These are phyloP conservation scores for Mesochorus sp. DNA, from an alignment of 2,888 invertebrate species.

Conservation along the genomic window DNA sequence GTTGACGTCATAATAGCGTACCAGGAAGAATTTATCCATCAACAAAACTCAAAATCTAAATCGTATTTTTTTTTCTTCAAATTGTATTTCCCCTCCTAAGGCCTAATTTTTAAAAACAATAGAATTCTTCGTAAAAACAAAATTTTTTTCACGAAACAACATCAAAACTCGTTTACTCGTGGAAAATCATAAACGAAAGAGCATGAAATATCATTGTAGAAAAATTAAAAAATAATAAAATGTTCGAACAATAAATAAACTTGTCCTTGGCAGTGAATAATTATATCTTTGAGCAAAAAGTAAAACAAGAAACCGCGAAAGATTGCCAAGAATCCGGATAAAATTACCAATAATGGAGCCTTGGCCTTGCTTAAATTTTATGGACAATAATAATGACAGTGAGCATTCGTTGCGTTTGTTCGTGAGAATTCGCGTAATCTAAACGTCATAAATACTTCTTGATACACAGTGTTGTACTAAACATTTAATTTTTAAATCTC, in stretches of 20 bases:
- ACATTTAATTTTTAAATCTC: background rate
- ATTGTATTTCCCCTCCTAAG: too few relatives aligned
- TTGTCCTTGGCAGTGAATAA: conserved; percentile 35
- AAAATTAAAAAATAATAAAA: background rate
- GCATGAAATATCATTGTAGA: background rate
- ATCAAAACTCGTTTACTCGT: too few relatives aligned
- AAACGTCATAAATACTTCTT: conserved; percentile 15
- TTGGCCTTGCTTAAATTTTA: conserved; percentile 37
- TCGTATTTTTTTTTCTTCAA: too few relatives aligned
- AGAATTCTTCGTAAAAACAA: too few relatives aligned
- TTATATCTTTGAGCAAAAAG: background rate
- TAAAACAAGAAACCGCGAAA: background rate
- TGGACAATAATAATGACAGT: conserved; percentile 26
- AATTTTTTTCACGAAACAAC: too few relatives aligned
- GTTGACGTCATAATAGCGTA: too few relatives aligned
- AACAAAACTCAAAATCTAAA: too few relatives aligned
- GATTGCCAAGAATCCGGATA: conserved; percentile 1
- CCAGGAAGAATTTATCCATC: too few relatives aligned
- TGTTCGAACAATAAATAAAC: background rate
- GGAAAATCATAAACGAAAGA: background rate
- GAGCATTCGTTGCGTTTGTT: background rate
- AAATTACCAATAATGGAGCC: conserved; percentile 28
- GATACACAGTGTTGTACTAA: background rate
- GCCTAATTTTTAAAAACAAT: too few relatives aligned
- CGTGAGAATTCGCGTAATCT: conserved; percentile 31